A percentile compares a stretch with the other conserved stretches of the same genome.
These are phyloP conservation scores for Rotaria macrura DNA, from an alignment of 2,888 invertebrate genomes.

Conservation along the genomic window DNA sequence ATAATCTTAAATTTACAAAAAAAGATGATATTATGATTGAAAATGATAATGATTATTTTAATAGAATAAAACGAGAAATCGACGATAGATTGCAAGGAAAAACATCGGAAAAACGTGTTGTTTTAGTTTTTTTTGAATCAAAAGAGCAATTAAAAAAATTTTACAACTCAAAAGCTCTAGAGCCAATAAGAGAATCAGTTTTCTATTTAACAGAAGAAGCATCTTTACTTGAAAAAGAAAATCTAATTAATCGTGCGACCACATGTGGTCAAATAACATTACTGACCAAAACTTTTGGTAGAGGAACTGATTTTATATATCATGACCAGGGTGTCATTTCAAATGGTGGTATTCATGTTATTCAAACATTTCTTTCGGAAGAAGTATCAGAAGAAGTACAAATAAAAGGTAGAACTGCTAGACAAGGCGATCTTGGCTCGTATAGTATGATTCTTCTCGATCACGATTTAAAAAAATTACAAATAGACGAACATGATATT, in stretches of 20 bases:
- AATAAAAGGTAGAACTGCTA: constrained; percentile 17
- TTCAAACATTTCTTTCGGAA: constrained; percentile 24
- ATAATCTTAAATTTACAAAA: background rate
- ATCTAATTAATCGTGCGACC: background rate
- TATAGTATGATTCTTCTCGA: constrained; percentile 9
- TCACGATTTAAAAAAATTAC: background rate
- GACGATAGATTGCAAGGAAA: background rate
- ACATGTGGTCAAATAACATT: background rate
- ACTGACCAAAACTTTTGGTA: background rate
- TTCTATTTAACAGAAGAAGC: background rate
- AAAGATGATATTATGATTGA: background rate
- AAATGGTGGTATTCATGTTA: constrained; percentile 20
- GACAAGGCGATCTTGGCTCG: constrained; percentile 5
- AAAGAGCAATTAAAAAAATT: background rate
- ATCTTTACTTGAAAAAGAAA: background rate
- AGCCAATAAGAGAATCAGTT: background rate
- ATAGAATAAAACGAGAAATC: background rate
- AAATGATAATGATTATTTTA: background rate
- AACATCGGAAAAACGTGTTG: no score
- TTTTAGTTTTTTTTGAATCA: background rate
- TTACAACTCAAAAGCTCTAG: background rate
- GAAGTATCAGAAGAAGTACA: constrained; percentile 20
- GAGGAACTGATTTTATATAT: constrained; percentile 24
- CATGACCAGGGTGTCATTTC: background rate
- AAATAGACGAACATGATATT: background rate